Evolutionary conservation across 1,140 invertebrate genomes (phyloP), one percentile per base, ranked within the genome.

Genomic region (Platyscapa corneri): DNA sequence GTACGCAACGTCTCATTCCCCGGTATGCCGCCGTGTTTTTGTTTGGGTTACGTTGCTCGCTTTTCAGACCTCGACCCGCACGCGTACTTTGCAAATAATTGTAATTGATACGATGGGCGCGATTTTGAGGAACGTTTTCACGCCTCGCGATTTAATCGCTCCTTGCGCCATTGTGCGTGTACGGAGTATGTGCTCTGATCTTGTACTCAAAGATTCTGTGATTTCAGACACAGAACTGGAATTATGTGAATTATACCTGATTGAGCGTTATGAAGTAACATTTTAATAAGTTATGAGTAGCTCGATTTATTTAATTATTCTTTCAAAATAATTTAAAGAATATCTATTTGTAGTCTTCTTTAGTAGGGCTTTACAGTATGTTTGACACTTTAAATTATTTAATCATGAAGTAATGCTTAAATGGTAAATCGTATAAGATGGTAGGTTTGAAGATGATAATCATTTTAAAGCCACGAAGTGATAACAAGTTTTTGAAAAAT

Each of bases 101-200:
- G 83, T 84, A 84, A 84, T 84, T 84, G 83, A 84, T 84, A 67
- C 78, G 75, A 77, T 79, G 77, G 75, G 74, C 64, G 83, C 76
- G 83, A 79, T 78, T 56, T 70, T 46, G 74, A 39, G 46, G 37
- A 37, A 42, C 77, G 67, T 74, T 80, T 85, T 85, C 65, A 80
- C 83, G 83, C 77, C 20, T 72, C 39, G 42, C 77, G 76, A 49
- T 78, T 78, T 84, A 78, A 78, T 78, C 74, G 70, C 53, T 20
- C 3, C 10, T 18, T 18, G 49, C 49, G 49, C 10, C 42, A 46
- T 46, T 46, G 42, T 46, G 42, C 42, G 42, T 46, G 42, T 42
- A n/a, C n/a, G 75, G 39, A 18, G n/a, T 16, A 46, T 46, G 37
- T 20, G 60, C 60, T n/a, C 18, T 53, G 16, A 12, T 1, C 16